Base-by-base conservation (phyloP, 1,140 invertebrate species). In the Drosophila sp. region DNA sequence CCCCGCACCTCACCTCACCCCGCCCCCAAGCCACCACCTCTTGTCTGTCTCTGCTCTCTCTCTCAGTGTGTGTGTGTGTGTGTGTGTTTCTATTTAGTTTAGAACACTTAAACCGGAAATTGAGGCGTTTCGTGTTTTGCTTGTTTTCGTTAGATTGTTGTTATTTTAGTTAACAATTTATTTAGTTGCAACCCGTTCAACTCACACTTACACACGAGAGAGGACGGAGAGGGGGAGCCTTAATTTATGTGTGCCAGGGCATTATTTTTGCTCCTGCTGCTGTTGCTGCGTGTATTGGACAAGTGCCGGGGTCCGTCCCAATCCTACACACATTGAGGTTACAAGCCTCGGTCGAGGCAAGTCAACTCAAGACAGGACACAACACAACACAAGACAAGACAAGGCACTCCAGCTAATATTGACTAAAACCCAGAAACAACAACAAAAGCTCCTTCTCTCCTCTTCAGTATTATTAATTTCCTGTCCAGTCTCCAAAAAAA, bases 131-230 rank as follows among this genome's bases (percentile, higher is more conserved):
- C 80, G 85, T 80, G 77, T 89, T 84, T 78, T 90, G 77, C 84
- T 89, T 89, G 85, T 90, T 89, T 90, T 80, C 61, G 85, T 85
- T 89, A 80, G 85, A 75, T 85, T 84, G 85, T 89, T 89, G 85
- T 89, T 89, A 90, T 90, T 89, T 89, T 84, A 80, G 84, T 89
- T 89, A 90, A 89, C 84, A 89, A 89, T 89, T 89, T 89, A 89
- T 89, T 90, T 89, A 90, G 85, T 90, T 84, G 72, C 66, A 70
- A 54, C 76, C 62, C 67, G 60, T 60, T 50, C 44, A 50, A 80
- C 41, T 61, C 56, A 35, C 60, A 41, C 66, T 70, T 32, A 70
- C 44, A 60, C 64, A 65, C 40, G 41, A 2, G 3, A 38, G 1
- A 38, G 35, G 35, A 38, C 7, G 2, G 8, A 10, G 35, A 30